Conservation (phyloP, 2,113 vertebrate genomes). For the Etheostoma cragini region DNA sequence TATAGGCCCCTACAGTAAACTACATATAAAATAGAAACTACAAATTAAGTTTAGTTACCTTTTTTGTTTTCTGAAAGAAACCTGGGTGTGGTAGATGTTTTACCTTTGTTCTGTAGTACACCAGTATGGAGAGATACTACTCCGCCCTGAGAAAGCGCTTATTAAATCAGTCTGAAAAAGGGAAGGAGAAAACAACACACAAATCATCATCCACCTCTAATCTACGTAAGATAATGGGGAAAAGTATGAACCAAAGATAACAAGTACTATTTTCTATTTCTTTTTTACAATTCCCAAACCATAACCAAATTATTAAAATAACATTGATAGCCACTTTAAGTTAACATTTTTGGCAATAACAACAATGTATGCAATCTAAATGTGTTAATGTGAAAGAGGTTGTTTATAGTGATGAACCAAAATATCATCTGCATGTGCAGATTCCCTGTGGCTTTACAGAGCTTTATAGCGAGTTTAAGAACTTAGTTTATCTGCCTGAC, state of each 20-base stretch:
- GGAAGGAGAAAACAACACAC: background rate
- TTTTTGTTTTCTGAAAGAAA: conserved; percentile 16
- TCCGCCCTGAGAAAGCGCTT: background rate
- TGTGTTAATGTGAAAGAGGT: background rate
- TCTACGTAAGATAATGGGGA: background rate
- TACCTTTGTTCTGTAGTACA: conserved; percentile 13
- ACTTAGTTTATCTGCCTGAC: background rate
- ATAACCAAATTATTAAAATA: background rate
- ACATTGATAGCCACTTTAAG: background rate
- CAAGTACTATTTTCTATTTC: background rate
- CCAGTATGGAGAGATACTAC: background rate
- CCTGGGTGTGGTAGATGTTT: background rate
- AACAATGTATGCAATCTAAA: background rate
- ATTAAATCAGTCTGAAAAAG: background rate
- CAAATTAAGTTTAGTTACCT: background rate
- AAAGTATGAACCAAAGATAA: background rate
- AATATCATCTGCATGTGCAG: background rate
- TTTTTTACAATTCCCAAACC: background rate
- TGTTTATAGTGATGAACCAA: background rate
- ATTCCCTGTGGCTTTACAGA: background rate
- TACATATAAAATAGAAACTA: background rate
- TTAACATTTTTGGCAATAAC: background rate
- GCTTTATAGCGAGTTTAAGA: background rate
- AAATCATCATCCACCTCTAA: conserved; percentile 3
- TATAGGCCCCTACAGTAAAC: background rate